Evolutionary conservation across 2,113 vertebrate genomes (phyloP).

Genomic region (Ondatra zibethicus): DNA sequence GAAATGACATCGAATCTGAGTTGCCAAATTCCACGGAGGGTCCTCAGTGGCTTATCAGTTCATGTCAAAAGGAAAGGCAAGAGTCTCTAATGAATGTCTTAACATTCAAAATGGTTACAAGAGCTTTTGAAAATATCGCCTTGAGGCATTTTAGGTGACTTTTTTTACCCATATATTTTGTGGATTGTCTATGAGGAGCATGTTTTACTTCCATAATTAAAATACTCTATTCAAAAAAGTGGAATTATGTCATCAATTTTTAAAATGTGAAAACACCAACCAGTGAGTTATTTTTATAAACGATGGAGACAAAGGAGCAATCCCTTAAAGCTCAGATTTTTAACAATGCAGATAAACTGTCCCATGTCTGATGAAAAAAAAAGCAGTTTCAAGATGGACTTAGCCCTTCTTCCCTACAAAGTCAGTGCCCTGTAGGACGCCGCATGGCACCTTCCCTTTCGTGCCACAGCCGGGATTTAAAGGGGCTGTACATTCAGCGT

Average conservation of each 20-base stretch:
- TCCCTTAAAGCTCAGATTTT: slow-evolving; percentile 32
- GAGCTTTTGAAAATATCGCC: slow-evolving; percentile 71
- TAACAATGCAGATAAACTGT: slow-evolving; percentile 43
- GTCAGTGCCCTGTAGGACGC: not conserved
- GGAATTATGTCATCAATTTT: slow-evolving; percentile 40
- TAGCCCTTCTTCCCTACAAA: slow-evolving; percentile 28
- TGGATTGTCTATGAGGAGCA: slow-evolving; percentile 58
- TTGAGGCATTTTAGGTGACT: slow-evolving; percentile 59
- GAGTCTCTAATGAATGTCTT: slow-evolving; percentile 64
- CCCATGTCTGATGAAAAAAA: not conserved
- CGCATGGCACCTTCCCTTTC: not conserved
- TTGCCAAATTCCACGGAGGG: slow-evolving; percentile 65
- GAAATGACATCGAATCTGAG: slow-evolving; percentile 75
- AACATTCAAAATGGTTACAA: slow-evolving; percentile 73
- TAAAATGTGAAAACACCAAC: slow-evolving; percentile 55
- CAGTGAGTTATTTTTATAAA: slow-evolving; percentile 59
- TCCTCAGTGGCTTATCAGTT: slow-evolving; percentile 27
- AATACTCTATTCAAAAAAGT: slow-evolving; percentile 54
- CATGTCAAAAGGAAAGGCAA: slow-evolving; percentile 46
- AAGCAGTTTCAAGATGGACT: slow-evolving; percentile 22
- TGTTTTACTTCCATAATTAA: slow-evolving; percentile 57
- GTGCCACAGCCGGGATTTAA: not conserved
- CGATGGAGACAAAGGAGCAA: slow-evolving; percentile 8
- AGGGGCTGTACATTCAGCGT: not conserved
- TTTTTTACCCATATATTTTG: slow-evolving; percentile 64